Base-by-base conservation (phyloP, 2,797 vertebrate species). In the Esox lucius region DNA sequence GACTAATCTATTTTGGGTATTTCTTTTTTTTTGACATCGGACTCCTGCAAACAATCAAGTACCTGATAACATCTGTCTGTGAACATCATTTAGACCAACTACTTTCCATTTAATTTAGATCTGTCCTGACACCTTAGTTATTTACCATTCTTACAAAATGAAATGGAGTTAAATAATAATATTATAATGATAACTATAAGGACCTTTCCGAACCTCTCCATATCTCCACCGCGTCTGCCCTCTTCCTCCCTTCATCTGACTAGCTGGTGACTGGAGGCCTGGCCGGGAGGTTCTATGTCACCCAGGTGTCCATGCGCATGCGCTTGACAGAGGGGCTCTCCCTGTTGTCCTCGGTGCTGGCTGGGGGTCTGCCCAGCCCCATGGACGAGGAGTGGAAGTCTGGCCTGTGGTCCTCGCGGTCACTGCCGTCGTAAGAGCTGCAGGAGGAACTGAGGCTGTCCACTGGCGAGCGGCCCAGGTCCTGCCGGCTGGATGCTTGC, bases 381-480 rank as follows among this genome's bases (percentile, higher is more conserved):
- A 96, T 88, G 0, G 97, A 61, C 22, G 56, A 95, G 0, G 97
- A 96, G 85, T 98, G 97, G 93, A 98, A 99, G 84, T 98, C 97
- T 0, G 90, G 91, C 70, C 98, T 90, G 0, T 96, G 96, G 71
- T 99, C 98, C 82, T 99, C 98, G 0, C 98, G 96, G 72, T 99
- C 98, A 24, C 98, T 99, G 89, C 98, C 98, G 0, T 99, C 98
- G 0, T 99, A 99, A 2, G 97, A 99, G 91, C 97, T 99, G 93
- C 98, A 99, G 28, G 98, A 99, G 86, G 97, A 99, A 93, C 98
- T 99, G 87, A 99, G 95, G 90, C 98, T 99, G 95, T 99, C 97
- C 15, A 96, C 96, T 0, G 98, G 97, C 1, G 97, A 98, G 83
- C 97, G 96, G 75, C 97, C 97, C 94, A 98, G 89, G 68, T 98